Percentiles rank a stretch among this genome's conserved stretches.
Conservation (phyloP, 2,113 vertebrate species). For the Pampusana beccarii region DNA sequence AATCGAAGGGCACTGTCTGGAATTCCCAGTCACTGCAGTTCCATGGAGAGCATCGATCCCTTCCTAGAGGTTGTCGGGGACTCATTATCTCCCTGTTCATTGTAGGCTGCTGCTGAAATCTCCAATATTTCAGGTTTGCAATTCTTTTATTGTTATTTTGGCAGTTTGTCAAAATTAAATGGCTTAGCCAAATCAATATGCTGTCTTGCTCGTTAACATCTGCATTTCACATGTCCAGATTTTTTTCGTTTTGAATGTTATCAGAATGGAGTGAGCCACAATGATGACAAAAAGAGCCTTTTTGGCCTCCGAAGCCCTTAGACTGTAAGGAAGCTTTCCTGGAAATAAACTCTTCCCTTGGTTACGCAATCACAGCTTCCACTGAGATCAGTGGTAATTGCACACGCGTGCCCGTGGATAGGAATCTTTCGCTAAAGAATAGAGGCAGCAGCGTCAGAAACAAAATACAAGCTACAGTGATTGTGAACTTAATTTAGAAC, state of each 20-base stretch:
- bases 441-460: neutral
- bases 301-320: neutral
- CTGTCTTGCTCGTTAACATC: conserved; percentile 1
- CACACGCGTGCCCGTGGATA: neutral
- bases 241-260: neutral
- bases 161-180: conserved; percentile 63
- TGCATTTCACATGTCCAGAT: neutral
- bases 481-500: neutral
- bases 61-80: conserved; percentile 51
- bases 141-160: conserved; percentile 65
- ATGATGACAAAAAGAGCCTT: neutral
- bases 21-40: conserved; percentile 67
- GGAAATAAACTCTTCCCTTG: neutral
- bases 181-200: conserved; percentile 45
- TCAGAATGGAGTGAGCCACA: neutral
- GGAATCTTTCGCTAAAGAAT: neutral
- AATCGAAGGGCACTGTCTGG: conserved; percentile 57
- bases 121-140: conserved; percentile 10
- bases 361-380: neutral
- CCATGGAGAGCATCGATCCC: conserved; percentile 58
- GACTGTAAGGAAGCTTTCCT: neutral
- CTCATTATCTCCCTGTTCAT: conserved; percentile 54
- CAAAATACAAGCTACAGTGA: neutral
- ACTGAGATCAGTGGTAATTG: neutral
- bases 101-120: conserved; percentile 49